These are phyloP conservation scores for Tichodroma muraria DNA, from an alignment of 2,113 vertebrate species.

Conservation along the genomic window DNA sequence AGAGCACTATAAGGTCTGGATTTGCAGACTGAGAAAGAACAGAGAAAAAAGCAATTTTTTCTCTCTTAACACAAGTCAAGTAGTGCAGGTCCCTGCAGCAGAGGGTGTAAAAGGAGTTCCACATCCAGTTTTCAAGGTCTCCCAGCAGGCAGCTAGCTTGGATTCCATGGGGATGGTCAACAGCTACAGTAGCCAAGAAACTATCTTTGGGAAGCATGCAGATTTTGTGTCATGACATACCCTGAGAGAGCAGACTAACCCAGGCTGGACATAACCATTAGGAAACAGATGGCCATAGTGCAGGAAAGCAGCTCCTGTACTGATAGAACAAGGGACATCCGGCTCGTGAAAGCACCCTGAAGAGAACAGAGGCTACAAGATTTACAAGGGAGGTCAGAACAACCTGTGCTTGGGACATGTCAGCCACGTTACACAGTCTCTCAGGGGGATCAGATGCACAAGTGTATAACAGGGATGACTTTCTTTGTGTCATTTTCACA, in stretches of 20 bases:
- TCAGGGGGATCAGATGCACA: not conserved
- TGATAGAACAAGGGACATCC: not conserved
- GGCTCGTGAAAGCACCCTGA: not conserved
- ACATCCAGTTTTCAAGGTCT: not conserved
- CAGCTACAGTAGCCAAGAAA: not conserved
- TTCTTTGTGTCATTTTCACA: not conserved
- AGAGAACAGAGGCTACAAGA: not conserved
- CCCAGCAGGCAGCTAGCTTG: not conserved
- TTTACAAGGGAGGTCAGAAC: not conserved
- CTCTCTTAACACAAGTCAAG: not conserved
- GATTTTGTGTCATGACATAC: not conserved
- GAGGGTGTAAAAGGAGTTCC: not conserved
- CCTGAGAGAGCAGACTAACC: not conserved
- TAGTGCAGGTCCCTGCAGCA: not conserved
- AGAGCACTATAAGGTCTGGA: not conserved
- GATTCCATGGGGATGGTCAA: not conserved
- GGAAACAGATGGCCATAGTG: constrained; percentile 6
- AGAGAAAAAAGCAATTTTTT: not conserved
- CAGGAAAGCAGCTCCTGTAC: not conserved
- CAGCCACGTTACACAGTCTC: not conserved
- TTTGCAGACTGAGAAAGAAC: not conserved
- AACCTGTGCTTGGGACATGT: not conserved
- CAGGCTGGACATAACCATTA: not conserved
- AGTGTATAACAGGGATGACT: not conserved
- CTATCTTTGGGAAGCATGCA: not conserved